Conservation (phyloP, 1,140 invertebrate species). For the Lutraria rhynchaena region DNA sequence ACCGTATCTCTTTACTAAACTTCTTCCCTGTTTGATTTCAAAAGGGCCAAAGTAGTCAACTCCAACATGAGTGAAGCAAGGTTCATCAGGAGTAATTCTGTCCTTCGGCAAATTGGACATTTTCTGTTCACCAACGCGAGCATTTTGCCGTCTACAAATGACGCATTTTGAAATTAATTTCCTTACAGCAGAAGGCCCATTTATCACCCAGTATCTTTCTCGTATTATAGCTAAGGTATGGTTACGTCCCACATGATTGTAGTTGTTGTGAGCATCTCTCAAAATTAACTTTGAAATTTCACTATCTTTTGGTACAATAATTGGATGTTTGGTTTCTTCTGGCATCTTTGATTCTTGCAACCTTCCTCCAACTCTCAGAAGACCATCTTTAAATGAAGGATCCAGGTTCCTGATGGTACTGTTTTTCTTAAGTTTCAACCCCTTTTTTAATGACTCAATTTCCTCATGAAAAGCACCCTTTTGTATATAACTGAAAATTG, state of each 20-base stretch:
- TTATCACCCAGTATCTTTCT: constrained; percentile 38
- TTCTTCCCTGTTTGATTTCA: constrained; percentile 48
- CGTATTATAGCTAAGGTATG: constrained; percentile 11
- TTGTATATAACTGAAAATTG: background rate
- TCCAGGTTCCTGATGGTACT: background rate
- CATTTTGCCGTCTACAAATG: constrained; percentile 6
- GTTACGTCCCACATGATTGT: constrained; percentile 39
- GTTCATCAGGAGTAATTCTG: constrained; percentile 36
- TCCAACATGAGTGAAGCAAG: constrained; percentile 55
- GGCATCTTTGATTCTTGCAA: background rate
- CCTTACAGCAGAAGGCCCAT: constrained; percentile 1
- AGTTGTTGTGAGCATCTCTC: constrained; percentile 30
- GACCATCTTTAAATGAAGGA: background rate
- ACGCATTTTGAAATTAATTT: constrained; percentile 23
- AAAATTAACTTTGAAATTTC: constrained; percentile 51
- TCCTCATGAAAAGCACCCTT: background rate
- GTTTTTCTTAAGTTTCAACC: background rate
- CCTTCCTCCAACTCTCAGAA: constrained; percentile 45
- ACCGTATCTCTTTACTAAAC: constrained; percentile 57
- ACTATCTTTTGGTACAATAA: constrained; percentile 36
- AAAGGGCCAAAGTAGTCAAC: constrained; percentile 62
- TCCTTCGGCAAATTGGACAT: constrained; percentile 63
- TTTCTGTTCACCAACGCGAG: constrained; percentile 15
- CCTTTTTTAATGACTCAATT: background rate
- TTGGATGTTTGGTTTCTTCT: constrained; percentile 32